phyloP scores from a whole-genome alignment of 1,140 invertebrate genomes.

The Asbolus verrucosus region DNA sequence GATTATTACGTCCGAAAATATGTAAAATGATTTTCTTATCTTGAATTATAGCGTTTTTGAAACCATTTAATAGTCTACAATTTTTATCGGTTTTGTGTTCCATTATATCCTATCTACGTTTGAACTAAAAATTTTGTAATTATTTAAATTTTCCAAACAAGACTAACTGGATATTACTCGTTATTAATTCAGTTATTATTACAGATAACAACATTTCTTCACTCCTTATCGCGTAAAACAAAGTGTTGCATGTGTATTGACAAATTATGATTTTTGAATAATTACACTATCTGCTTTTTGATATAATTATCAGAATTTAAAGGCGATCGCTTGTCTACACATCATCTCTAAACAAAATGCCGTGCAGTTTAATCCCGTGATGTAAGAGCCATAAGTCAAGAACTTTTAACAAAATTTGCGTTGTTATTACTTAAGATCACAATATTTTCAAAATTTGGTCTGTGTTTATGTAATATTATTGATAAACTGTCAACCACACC shows the following conservation, averaged over 20 bases:
- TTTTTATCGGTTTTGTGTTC: too few relatives aligned
- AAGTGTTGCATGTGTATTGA: slow-evolving; percentile 3
- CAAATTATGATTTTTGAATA: slow-evolving; percentile 7
- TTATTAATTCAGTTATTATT: neutral
- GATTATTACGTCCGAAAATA: too few relatives aligned
- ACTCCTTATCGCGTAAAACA: slow-evolving; percentile 3
- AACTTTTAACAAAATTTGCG: slow-evolving; percentile 4
- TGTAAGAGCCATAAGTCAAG: neutral
- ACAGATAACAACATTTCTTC: neutral
- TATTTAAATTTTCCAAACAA: neutral
- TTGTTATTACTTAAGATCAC: neutral
- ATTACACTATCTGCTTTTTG: too few relatives aligned
- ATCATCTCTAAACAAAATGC: neutral
- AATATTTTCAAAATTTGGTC: neutral
- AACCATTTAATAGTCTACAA: too few relatives aligned
- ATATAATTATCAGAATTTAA: neutral
- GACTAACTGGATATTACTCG: slow-evolving; percentile 13
- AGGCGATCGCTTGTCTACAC: neutral
- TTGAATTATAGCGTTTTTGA: too few relatives aligned
- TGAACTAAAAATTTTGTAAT: slow-evolving; percentile 5
- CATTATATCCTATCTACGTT: neutral
- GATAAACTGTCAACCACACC: neutral
- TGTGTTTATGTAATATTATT: neutral
- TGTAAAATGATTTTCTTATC: too few relatives aligned
- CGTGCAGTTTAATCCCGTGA: neutral